Percentiles rank a stretch among this genome's conserved stretches.
Evolutionary conservation across 2,113 vertebrate genomes (phyloP).

Genomic region (Sinocyclocheilus maitianheensis): DNA sequence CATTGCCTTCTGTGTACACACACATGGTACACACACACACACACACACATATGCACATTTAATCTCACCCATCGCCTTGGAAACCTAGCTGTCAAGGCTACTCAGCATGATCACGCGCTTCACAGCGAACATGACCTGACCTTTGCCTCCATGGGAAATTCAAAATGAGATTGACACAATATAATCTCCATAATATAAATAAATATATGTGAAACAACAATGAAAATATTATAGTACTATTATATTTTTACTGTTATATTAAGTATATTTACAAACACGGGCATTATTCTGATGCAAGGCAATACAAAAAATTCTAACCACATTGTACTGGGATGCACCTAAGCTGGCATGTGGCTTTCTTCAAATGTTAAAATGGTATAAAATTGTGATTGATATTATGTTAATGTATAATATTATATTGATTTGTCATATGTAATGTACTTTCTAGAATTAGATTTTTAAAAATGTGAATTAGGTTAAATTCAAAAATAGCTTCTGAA

Average conservation of each 20-base stretch:
- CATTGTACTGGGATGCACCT: neutral
- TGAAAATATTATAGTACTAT: too few relatives aligned
- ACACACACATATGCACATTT: slow-evolving; percentile 39
- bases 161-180: neutral
- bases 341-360: neutral
- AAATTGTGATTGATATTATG: neutral
- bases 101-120: neutral
- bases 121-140: neutral
- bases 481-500: slow-evolving; percentile 30
- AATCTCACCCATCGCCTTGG: slow-evolving; percentile 38
- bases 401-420: neutral
- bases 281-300: too few relatives aligned
- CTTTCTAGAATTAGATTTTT: neutral
- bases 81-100: slow-evolving; percentile 1
- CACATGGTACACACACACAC: slow-evolving; percentile 39
- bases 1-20: slow-evolving; percentile 38
- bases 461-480: slow-evolving; percentile 18
- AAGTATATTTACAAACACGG: too few relatives aligned
- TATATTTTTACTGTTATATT: too few relatives aligned
- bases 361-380: neutral
- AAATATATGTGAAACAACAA: too few relatives aligned
- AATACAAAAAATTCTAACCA: too few relatives aligned
- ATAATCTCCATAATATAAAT: neutral
- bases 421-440: neutral
- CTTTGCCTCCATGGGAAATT: neutral